Conservation (phyloP, 2,113 vertebrate genomes). For the Mus musculus region DNA sequence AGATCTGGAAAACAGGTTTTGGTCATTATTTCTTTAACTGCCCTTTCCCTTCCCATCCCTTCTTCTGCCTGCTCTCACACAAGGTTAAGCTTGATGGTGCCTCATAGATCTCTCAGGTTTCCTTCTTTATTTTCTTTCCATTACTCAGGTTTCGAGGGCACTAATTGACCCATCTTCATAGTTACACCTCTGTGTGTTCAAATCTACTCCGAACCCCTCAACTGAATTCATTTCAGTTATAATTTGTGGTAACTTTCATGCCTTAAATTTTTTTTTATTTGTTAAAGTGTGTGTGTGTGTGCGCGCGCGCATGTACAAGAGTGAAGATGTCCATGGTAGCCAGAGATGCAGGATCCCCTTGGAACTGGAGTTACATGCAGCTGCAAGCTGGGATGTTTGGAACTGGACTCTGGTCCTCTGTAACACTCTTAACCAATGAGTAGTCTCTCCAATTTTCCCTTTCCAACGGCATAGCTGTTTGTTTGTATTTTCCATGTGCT, state of each 20-base stretch:
- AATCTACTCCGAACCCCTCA: neutral
- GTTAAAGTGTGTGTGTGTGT: neutral
- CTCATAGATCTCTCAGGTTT: neutral
- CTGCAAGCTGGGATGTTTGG: no score
- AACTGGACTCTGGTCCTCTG: neutral
- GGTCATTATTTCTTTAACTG: neutral
- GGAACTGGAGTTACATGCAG: neutral
- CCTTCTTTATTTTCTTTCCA: neutral
- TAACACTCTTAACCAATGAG: no score
- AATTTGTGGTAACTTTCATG: neutral
- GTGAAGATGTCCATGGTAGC: neutral
- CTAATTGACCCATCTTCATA: neutral
- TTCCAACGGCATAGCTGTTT: neutral
- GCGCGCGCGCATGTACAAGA: neutral
- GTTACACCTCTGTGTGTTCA: neutral
- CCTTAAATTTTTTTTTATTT: neutral
- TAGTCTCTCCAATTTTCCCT: neutral
- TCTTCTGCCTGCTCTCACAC: neutral
- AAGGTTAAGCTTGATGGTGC: neutral
- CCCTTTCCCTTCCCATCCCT: neutral
- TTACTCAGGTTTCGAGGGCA: neutral
- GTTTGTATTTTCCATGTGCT: neutral
- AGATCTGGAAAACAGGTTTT: neutral
- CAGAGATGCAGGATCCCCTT: neutral
- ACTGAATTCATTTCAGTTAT: neutral